Conservation (phyloP, 37 sponge, comb jelly and placozoan genomes). For the Theonella swinhoei region DNA sequence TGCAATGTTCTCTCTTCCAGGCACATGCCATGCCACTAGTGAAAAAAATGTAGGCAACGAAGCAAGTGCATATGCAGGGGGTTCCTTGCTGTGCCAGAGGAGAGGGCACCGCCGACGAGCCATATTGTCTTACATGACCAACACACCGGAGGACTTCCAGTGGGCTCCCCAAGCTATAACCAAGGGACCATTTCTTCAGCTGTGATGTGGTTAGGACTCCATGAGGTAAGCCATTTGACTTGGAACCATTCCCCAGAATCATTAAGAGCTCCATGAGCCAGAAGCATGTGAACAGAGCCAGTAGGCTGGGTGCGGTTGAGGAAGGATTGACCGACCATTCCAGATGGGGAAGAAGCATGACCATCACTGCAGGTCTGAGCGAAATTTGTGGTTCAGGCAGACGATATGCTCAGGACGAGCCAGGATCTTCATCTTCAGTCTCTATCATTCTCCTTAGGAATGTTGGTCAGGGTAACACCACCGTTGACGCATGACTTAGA, state of each 20-base stretch:
- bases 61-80: slow-evolving; percentile 50
- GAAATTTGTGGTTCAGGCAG: slow-evolving; percentile 40
- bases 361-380: slow-evolving; percentile 68
- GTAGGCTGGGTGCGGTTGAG: background rate
- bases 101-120: slow-evolving; percentile 40
- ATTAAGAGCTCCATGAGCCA: slow-evolving; percentile 26
- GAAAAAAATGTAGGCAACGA: slow-evolving; percentile 43
- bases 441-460: slow-evolving; percentile 13
- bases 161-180: slow-evolving; percentile 53
- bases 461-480: slow-evolving; percentile 35
- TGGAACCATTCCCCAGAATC: slow-evolving; percentile 35
- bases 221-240: slow-evolving; percentile 16
- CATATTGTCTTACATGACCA: slow-evolving; percentile 32
- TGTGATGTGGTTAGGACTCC: slow-evolving; percentile 17
- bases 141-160: slow-evolving; percentile 25
- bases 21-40: slow-evolving; percentile 29
- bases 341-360: slow-evolving; percentile 20
- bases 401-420: slow-evolving; percentile 32
- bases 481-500: slow-evolving; percentile 42
- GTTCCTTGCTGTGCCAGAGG: slow-evolving; percentile 12
- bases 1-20: slow-evolving; percentile 10
- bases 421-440: background rate
- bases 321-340: slow-evolving; percentile 31
- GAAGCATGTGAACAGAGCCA: slow-evolving; percentile 37
- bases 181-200: slow-evolving; percentile 55